Base-by-base conservation (phyloP, 64 coral and sea anemone genomes). In the Pocillopora damicornis region DNA sequence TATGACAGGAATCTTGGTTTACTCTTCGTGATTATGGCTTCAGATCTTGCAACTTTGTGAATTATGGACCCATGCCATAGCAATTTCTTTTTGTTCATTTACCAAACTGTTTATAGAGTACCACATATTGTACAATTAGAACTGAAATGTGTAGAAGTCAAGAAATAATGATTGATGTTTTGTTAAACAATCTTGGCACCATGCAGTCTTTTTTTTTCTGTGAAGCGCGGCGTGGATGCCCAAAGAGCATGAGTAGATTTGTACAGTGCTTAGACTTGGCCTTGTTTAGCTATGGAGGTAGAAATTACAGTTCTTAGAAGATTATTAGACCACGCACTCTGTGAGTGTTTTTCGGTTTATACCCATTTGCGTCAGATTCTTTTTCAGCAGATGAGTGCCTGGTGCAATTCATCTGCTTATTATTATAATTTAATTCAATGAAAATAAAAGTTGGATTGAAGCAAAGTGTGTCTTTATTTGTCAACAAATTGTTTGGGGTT, bases 331-430 rank as follows among this genome's bases (percentile, higher is more conserved):
- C 36, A 73, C 71, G 38, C 57, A 73, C 81, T 85, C 81, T 85
- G 81, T 72, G 81, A 85, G 81, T 73, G n/a, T 85, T 15, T 66
- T 26, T 73, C 51, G 63, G 74, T 35, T 75, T 23, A 37, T 71
- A n/a, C 11, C 22, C 20, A n/a, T 71, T 71, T 60, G 57, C 58
- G 60, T 51, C 61, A 23, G 65, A 68, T 72, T 85, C 22, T 25
- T 85, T 67, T 71, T 71, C 64, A 73, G 81, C 13, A 25, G 63
- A 25, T 1, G 58, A 72, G 69, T 85, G 81, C 81, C 81, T 85
- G 81, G 81, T 72, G 81, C 81, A 85, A 57, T 85, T 85, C 34
- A 35, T 63, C 61, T 51, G 4, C 80, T 83, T 81, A 81, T 63
- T 81, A 81, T 63, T 1, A 63, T 81, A 22, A 23, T 83, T n/a